Percentiles rank a stretch among this genome's conserved stretches.
Evolutionary conservation across 1,140 invertebrate species (phyloP).

Genomic region (Sarcophaga peregrina): DNA sequence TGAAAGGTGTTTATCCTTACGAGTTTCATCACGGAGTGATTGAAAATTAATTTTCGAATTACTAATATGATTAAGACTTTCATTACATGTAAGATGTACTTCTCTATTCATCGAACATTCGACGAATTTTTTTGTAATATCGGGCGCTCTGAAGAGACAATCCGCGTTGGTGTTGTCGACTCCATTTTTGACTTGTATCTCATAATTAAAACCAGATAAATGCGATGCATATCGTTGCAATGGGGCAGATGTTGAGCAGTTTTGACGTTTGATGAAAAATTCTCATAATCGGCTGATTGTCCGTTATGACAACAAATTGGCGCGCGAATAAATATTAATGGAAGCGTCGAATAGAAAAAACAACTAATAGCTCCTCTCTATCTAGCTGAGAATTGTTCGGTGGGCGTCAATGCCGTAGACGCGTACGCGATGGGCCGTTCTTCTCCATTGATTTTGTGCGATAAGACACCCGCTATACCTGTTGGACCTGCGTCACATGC

Average conservation of each 20-base stretch:
- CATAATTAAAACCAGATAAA: too few species aligned
- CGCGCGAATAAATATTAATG: constrained; percentile 59
- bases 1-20: too few species aligned
- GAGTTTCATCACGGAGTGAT: too few species aligned
- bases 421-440: neutral
- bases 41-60: too few species aligned
- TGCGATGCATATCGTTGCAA: neutral
- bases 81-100: neutral
- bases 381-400: constrained; percentile 47
- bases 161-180: neutral
- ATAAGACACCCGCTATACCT: constrained; percentile 25
- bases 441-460: neutral
- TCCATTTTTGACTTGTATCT: neutral
- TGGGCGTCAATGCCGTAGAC: neutral
- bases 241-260: neutral
- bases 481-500: constrained; percentile 29
- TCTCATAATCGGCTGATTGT: neutral
- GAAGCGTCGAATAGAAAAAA: constrained; percentile 64
- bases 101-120: neutral
- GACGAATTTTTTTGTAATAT: neutral
- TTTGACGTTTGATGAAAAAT: neutral
- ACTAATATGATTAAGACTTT: neutral
- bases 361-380: constrained; percentile 66
- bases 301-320: neutral
- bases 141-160: neutral